Evolutionary conservation across 2,113 vertebrate genomes (phyloP).

Genomic region (Cyanoramphus novaezelandiae): DNA sequence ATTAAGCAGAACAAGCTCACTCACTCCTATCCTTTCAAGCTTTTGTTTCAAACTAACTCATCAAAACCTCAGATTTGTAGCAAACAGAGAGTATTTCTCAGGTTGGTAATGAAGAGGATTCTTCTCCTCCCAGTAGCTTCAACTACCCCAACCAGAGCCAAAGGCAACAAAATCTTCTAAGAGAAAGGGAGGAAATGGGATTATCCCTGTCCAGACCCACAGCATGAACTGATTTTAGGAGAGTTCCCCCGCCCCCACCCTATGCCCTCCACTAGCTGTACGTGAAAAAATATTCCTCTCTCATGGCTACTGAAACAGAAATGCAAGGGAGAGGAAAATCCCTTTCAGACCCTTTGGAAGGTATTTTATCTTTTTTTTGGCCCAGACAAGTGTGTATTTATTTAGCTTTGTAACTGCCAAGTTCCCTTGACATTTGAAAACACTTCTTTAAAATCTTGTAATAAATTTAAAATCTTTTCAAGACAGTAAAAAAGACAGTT

Average conservation of each 20-base stretch:
- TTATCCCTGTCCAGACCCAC: slow-evolving; percentile 20
- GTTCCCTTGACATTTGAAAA: background rate
- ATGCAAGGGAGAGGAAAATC: slow-evolving; percentile 8
- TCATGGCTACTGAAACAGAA: slow-evolving; percentile 30
- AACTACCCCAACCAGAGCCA: background rate
- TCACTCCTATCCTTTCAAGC: background rate
- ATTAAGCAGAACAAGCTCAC: slow-evolving; percentile 39
- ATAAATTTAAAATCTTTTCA: background rate
- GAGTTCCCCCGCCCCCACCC: background rate
- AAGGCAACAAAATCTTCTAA: slow-evolving; percentile 30
- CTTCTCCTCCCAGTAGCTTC: background rate
- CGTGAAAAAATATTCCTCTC: slow-evolving; percentile 29
- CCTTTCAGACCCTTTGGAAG: background rate
- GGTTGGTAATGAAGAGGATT: background rate
- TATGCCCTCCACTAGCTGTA: background rate
- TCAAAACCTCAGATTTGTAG: background rate
- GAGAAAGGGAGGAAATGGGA: slow-evolving; percentile 37
- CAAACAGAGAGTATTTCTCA: background rate
- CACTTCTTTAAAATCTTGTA: background rate
- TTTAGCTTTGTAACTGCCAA: background rate
- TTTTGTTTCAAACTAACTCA: slow-evolving; percentile 18
- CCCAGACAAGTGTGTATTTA: background rate
- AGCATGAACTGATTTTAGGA: background rate
- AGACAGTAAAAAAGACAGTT: background rate
- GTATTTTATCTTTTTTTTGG: background rate